Evolutionary conservation across 2,888 invertebrate species (phyloP).

Genomic region (Conus canariensis): DNA sequence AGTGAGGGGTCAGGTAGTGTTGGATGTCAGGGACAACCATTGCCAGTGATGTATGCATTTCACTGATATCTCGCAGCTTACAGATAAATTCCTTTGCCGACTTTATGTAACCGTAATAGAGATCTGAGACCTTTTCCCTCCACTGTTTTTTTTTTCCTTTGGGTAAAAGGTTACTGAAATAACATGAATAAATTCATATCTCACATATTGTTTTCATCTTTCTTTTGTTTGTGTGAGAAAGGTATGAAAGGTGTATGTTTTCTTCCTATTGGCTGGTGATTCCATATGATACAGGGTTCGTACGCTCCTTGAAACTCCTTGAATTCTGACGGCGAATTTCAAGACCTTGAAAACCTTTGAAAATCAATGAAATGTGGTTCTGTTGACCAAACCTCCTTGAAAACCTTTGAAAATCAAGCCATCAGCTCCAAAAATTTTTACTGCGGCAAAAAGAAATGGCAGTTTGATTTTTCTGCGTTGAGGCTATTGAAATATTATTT

Average conservation of each 20-base stretch:
- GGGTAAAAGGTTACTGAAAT: slow-evolving; percentile 30
- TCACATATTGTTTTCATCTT: not conserved
- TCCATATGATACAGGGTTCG: too few relatives aligned
- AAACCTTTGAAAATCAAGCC: too few relatives aligned
- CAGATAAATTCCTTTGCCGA: not conserved
- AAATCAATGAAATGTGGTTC: too few relatives aligned
- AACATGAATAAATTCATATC: slow-evolving; percentile 35
- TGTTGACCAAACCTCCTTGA: too few relatives aligned
- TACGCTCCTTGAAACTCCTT: too few relatives aligned
- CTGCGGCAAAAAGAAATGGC: too few relatives aligned
- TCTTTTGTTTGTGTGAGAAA: not conserved
- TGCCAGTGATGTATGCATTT: slow-evolving; percentile 34
- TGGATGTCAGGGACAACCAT: slow-evolving; percentile 19
- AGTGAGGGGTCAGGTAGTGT: not conserved
- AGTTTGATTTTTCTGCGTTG: too few relatives aligned
- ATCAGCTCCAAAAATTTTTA: too few relatives aligned
- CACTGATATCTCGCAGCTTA: slow-evolving; percentile 16
- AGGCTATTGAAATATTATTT: too few relatives aligned
- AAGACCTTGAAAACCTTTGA: too few relatives aligned
- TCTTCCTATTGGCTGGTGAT: too few relatives aligned
- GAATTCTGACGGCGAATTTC: too few relatives aligned
- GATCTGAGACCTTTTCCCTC: slow-evolving; percentile 32
- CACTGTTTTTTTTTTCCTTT: not conserved
- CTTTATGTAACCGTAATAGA: slow-evolving; percentile 10
- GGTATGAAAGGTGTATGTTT: not conserved